Evolutionary conservation across 2,888 invertebrate species (phyloP).

Genomic region (Sipha maydis): DNA sequence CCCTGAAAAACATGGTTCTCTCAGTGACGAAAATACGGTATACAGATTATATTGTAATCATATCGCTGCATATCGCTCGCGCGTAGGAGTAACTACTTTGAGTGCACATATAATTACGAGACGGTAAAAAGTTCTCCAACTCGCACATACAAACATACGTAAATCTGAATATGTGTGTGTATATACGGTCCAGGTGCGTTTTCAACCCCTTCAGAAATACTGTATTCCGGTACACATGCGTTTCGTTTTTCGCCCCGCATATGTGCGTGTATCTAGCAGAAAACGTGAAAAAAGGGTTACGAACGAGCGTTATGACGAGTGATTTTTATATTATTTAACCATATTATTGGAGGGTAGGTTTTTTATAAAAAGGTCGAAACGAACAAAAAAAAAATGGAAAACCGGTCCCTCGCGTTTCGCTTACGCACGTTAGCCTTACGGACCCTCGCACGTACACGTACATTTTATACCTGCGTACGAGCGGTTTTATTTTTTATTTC

Average conservation of each 20-base stretch:
- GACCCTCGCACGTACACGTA: not conserved
- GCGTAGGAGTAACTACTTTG: not conserved
- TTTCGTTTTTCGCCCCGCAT: slow-evolving; percentile 31
- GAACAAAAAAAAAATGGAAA: slow-evolving; percentile 49
- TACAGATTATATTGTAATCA: too few species aligned
- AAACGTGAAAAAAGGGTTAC: slow-evolving; percentile 59
- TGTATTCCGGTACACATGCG: slow-evolving; percentile 27
- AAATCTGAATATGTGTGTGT: not conserved
- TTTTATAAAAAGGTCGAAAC: slow-evolving; percentile 59
- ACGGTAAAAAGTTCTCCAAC: slow-evolving; percentile 13
- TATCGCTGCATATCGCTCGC: not conserved
- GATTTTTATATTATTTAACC: slow-evolving; percentile 58
- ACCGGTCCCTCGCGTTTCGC: slow-evolving; percentile 55
- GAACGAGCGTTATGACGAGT: slow-evolving; percentile 57
- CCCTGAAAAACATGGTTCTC: too few species aligned
- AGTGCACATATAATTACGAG: not conserved
- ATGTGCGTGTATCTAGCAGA: slow-evolving; percentile 43
- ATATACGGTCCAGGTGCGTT: slow-evolving; percentile 47
- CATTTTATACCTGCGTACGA: not conserved
- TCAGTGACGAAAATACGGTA: too few species aligned
- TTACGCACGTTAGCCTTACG: not conserved
- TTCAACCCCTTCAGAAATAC: slow-evolving; percentile 58
- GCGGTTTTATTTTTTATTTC: slow-evolving; percentile 13
- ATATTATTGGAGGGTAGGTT: slow-evolving; percentile 43
- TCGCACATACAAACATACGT: not conserved